Percentiles rank a stretch among this genome's conserved stretches.
Conservation (phyloP, 2,797 vertebrate genomes). For the Sebastes alutus region DNA sequence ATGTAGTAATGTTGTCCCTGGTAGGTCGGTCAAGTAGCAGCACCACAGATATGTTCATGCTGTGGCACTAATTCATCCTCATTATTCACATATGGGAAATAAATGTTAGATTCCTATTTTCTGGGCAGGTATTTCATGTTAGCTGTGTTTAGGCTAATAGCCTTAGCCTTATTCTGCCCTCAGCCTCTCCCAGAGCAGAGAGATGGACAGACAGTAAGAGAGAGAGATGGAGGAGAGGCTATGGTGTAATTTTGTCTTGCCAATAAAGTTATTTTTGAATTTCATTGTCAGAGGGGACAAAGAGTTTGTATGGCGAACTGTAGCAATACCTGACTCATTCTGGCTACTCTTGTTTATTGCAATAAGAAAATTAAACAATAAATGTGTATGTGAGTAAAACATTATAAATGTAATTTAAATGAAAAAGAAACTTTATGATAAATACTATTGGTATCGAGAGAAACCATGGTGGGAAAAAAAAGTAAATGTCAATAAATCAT, state of each 20-base stretch:
- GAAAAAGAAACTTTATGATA: slow-evolving; percentile 82
- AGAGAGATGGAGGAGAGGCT: slow-evolving; percentile 76
- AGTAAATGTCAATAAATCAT: slow-evolving; percentile 87
- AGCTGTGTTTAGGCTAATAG: slow-evolving; percentile 85
- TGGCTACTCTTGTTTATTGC: slow-evolving; percentile 89
- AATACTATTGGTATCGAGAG: slow-evolving; percentile 82
- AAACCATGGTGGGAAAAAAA: slow-evolving; percentile 80
- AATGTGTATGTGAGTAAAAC: slow-evolving; percentile 86
- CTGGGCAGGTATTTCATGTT: slow-evolving; percentile 82
- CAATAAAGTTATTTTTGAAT: slow-evolving; percentile 87
- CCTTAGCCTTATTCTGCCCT: slow-evolving; percentile 86
- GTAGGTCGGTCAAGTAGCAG: slow-evolving; percentile 61
- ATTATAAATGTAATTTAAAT: slow-evolving; percentile 88
- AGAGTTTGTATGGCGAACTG: slow-evolving; percentile 82
- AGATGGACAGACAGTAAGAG: slow-evolving; percentile 41
- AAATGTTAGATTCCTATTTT: slow-evolving; percentile 79
- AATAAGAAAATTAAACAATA: slow-evolving; percentile 88
- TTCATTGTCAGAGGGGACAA: slow-evolving; percentile 79
- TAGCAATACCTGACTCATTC: slow-evolving; percentile 89
- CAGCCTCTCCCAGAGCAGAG: slow-evolving; percentile 73
- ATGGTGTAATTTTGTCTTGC: slow-evolving; percentile 83
- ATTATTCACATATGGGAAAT: slow-evolving; percentile 71
- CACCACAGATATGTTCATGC: slow-evolving; percentile 59
- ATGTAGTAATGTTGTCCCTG: slow-evolving; percentile 41
- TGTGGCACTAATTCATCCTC: slow-evolving; percentile 68